Evolutionary conservation across 2,113 vertebrate genomes (phyloP), one percentile per base, ranked within the genome.

Genomic region (Elgaria multicarinata): DNA sequence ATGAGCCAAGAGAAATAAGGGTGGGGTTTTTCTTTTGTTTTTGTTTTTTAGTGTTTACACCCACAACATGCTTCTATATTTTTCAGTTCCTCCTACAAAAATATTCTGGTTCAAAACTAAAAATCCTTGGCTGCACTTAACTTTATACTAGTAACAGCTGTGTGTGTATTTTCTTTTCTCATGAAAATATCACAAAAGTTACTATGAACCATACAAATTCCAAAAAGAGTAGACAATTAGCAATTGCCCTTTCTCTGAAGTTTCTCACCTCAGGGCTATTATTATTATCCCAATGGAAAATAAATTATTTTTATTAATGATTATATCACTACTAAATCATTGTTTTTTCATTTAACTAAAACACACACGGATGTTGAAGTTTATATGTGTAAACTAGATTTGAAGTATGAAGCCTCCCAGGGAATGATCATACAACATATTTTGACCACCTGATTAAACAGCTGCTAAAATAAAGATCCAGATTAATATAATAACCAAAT

Each of bases 31-130:
- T n/a, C n/a, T n/a, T n/a, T n/a, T n/a, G n/a, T n/a, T n/a, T n/a
- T n/a, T n/a, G n/a, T 94, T 95, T 94, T 74, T 93, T 94, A 93
- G 71, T 91, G 79, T 87, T 94, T 93, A 92, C 1, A 10, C 88
- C 92, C 90, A 94, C 87, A 92, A 87, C 90, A 94, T 86, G 74
- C 39, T 92, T 94, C 91, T 94, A 91, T 75, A 92, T 69, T 76
- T 93, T 92, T 91, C 89, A 91, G 5, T 89, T 90, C 89, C 85
- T 91, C 91, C 87, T 87, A 93, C 81, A 93, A 93, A 93, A 81
- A 79, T 92, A 92, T 92, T 91, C 81, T 93, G 92, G 93, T n/a
- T 92, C 90, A 94, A 93, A 87, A 42, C 64, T 91, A 81, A 84
- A 88, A 78, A 92, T 93, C 91, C 87, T 93, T 95, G 90, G 92